These are phyloP conservation scores for Tetrapedia diversipes DNA, from an alignment of 2,888 invertebrate genomes.

Conservation along the genomic window DNA sequence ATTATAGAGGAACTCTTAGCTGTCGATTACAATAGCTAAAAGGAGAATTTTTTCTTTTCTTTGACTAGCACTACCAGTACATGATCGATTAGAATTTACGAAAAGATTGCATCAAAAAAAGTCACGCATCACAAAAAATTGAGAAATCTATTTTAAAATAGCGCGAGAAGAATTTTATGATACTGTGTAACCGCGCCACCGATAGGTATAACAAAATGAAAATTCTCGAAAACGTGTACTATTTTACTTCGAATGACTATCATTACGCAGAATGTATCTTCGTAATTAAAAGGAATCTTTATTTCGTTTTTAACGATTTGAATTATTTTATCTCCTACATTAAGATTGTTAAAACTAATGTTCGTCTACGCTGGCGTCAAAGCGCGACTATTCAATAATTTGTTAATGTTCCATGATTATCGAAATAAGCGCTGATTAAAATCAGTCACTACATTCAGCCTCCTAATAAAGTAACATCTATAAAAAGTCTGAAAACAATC, in stretches of 20 bases:
- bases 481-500: conserved; percentile 60
- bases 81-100: conserved; percentile 46
- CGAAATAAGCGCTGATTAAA: conserved; percentile 7
- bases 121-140: conserved; percentile 40
- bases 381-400: conserved; percentile 16
- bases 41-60: conserved; percentile 19
- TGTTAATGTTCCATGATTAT: conserved; percentile 5
- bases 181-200: conserved; percentile 18
- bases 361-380: conserved; percentile 11
- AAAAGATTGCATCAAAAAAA: conserved; percentile 58
- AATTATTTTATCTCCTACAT: conserved; percentile 12
- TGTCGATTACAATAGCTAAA: conserved; percentile 48
- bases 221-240: conserved; percentile 15
- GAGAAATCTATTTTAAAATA: conserved; percentile 25
- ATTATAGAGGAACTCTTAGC: conserved; percentile 52
- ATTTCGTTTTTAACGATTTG: neutral
- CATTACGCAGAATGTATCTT: conserved; percentile 1
- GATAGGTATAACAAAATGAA: conserved; percentile 6
- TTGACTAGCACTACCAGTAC: conserved; percentile 51
- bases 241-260: conserved; percentile 17
- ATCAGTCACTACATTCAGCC: conserved; percentile 39
- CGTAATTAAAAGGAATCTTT: neutral
- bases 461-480: conserved; percentile 49
- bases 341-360: conserved; percentile 18
- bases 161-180: conserved; percentile 43